Base-by-base conservation (phyloP, 2,888 invertebrate species). In the Melanchra persicariae region DNA sequence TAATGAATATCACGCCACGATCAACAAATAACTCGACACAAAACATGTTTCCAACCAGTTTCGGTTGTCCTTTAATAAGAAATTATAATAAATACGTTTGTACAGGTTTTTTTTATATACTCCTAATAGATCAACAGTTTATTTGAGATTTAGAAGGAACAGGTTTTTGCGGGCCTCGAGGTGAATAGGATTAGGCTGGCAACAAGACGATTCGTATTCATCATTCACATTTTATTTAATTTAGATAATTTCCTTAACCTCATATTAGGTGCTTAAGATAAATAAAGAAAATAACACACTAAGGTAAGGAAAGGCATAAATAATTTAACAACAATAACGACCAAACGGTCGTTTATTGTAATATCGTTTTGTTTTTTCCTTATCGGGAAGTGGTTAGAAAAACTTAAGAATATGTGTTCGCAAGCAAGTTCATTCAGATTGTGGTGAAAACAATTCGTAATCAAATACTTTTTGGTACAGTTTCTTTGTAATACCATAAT, bases 41-140 rank as follows among this genome's bases (percentile, higher is more conserved):
- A 65, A 79, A 82, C 74, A 30, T 7, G 67, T 79, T 79, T 12
- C 3, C 4, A 68, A 83, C 68, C 58, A n/a, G 68, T 79, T 62
- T 43, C 0, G 12, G 24, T 40, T 77, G 63, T 82, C 61, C 43
- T 79, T 83, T 40, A 37, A 51, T 64, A 73, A 57, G 61, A 73
- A 73, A 79, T 68, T 73, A 64, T 61, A 64, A 72, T 67, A 55
- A 65, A 79, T 65, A 49, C 66, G 12, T 64, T 55, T 30, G 15
- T 7, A 40, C 17, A 83, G 74, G 8, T 37, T 74, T 62, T 79
- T 65, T 67, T 62, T 24, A 54, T n/a, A 52, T 37, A 63, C 59
- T 52, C 51, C 10, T 15, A 49, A 77, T 60, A 34, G 8, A 7
- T 34, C 26, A 45, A 34, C 9, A n/a, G 30, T 65, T 67, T 57